Conservation (phyloP, 1,140 invertebrate genomes). For the Lepidurus packardi region DNA sequence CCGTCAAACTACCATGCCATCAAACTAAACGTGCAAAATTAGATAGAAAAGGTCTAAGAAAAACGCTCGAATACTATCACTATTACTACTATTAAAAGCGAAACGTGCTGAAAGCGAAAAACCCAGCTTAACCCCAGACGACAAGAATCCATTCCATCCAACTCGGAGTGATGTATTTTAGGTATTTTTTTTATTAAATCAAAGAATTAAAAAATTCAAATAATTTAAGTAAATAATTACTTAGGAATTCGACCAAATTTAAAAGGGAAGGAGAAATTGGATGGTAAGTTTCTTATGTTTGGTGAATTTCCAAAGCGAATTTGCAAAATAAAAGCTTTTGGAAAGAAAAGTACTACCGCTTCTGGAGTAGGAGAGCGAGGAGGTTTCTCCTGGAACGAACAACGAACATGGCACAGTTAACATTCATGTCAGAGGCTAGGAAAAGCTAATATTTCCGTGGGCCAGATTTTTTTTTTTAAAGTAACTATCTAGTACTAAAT, state of each 20-base stretch:
- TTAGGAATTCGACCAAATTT: not conserved
- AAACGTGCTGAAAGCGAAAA: not conserved
- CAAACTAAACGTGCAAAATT: not conserved
- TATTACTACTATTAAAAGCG: not conserved
- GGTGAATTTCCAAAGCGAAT: not conserved
- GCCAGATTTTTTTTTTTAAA: not conserved
- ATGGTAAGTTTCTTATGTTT: not conserved
- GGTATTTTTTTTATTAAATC: not conserved
- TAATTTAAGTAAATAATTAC: not conserved
- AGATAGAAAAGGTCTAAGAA: not conserved
- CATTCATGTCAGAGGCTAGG: not conserved
- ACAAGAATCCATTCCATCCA: not conserved
- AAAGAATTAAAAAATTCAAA: not conserved
- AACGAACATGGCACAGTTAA: slow-evolving; percentile 26
- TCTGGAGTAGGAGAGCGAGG: slow-evolving; percentile 33
- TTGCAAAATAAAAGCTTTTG: slow-evolving; percentile 27
- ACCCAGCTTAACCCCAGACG: not conserved
- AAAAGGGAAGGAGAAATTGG: not conserved
- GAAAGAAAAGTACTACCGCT: slow-evolving; percentile 32
- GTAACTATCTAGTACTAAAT: not conserved
- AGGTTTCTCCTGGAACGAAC: slow-evolving; percentile 33
- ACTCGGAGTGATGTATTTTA: not conserved
- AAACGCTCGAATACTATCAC: not conserved
- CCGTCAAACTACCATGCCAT: not conserved
- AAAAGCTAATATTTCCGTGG: not conserved